Base-by-base conservation (phyloP, 1,140 invertebrate species). In the Nixonia krombeini region DNA sequence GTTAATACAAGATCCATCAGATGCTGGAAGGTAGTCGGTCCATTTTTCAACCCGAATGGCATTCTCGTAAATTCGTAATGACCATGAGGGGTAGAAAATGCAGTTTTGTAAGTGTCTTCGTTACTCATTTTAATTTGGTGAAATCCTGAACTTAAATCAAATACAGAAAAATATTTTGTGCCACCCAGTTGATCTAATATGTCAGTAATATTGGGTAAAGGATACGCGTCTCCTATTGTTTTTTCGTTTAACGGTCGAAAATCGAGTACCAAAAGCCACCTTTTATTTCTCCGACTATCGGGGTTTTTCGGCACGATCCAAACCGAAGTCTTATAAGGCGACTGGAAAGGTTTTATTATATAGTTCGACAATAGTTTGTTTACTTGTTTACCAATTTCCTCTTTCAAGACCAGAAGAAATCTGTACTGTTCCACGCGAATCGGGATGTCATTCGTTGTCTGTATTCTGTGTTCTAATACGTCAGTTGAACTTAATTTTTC, bases 91-190 rank as follows among this genome's bases (percentile, higher is more conserved):
- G 17, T 41, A 10, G 16, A 9, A 23, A 41, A 41, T 9, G 38
- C 38, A 1, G 38, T 41, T 41, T 41, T 41, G 3, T 41, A 17
- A 4, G 3, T 1, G 10, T 37, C 35, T 15, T 41, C 5, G 1
- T 26, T n/a, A n/a, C 5, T 45, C 41, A 28, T 45, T 15, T 1
- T 26, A 2, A 45, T 23, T 21, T 45, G 17, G 26, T 45, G 53
- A 17, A 57, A 57, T 7, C 42, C 23, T 15, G 31, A 46, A 1
- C 12, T 35, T 1, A 40, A 15, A 31, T 57, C 42, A 17, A 57
- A 23, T 0, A 40, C 21, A 0, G 44, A 40, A 26, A 41, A 49
- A 33, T 45, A 55, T 38, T 51, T 40, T 2, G 16, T 2, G 1
- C 15, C 38, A 17, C 29, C 33, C 8, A 40, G 3, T 37, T 28